These are phyloP conservation scores for Hystrix brachyura DNA, from an alignment of 2,113 vertebrate species.

Conservation along the genomic window DNA sequence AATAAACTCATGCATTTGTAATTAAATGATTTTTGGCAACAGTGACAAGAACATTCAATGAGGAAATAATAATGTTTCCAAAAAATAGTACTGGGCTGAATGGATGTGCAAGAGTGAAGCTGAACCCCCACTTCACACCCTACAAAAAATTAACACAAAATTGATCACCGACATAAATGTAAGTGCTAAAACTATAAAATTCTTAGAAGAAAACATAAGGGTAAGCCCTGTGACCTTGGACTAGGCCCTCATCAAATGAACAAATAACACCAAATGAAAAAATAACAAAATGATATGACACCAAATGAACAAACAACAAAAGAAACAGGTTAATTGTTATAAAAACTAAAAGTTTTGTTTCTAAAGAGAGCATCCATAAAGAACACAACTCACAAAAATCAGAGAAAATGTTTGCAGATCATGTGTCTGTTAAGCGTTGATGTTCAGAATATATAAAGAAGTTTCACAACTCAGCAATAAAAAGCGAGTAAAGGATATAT, in stretches of 20 bases:
- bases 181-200: not conserved
- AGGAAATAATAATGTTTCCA: conserved; percentile 29
- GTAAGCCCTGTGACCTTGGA: not conserved
- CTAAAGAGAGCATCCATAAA: not conserved
- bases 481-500: not conserved
- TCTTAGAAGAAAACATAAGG: not conserved
- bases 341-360: not conserved
- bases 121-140: not conserved
- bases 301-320: not conserved
- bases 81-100: not conserved
- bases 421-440: not conserved
- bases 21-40: conserved; percentile 22
- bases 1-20: conserved; percentile 41
- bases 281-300: not conserved
- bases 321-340: not conserved
- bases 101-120: conserved; percentile 31
- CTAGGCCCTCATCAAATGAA: not conserved
- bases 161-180: not conserved
- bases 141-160: conserved; percentile 38
- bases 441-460: not conserved
- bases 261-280: not conserved
- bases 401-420: conserved; percentile 38
- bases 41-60: conserved; percentile 30
- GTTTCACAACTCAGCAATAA: conserved; percentile 41
- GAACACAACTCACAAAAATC: not conserved